A percentile compares a stretch with the other conserved stretches of the same genome.
Evolutionary conservation across 2,797 vertebrate genomes (phyloP).

Genomic region (Potorous gilbertii): DNA sequence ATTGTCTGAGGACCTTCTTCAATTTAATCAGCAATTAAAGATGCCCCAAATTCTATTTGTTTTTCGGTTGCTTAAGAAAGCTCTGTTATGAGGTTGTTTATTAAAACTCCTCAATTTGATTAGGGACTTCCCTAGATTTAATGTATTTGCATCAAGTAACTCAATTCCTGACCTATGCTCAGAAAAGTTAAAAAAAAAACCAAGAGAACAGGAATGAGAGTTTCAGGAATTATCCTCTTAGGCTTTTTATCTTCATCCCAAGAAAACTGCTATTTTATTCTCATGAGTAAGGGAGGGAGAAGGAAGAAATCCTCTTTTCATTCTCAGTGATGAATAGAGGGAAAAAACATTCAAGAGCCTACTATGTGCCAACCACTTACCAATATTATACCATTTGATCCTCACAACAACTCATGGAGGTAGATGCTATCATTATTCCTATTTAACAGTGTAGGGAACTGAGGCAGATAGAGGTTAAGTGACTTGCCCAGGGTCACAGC

Average conservation of each 20-base stretch:
- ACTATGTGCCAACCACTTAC: neutral
- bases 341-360: neutral
- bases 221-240: neutral
- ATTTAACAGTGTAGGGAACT: no score
- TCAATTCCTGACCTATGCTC: neutral
- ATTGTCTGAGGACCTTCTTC: neutral
- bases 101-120: neutral
- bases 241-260: neutral
- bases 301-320: neutral
- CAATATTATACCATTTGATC: no score
- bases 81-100: neutral
- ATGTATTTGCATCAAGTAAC: neutral
- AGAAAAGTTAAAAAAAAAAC: neutral
- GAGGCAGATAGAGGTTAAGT: no score
- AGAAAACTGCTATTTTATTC: neutral
- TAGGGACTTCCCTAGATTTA: neutral
- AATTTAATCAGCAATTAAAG: neutral
- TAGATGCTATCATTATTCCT: no score
- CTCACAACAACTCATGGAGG: no score
- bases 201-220: neutral
- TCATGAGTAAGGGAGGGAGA: neutral
- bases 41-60: neutral
- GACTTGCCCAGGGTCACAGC: no score
- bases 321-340: neutral
- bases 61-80: neutral